Evolutionary conservation across 2,888 invertebrate species (phyloP), one percentile per base, ranked within the genome.

Genomic region (Clepsis dumicolana): DNA sequence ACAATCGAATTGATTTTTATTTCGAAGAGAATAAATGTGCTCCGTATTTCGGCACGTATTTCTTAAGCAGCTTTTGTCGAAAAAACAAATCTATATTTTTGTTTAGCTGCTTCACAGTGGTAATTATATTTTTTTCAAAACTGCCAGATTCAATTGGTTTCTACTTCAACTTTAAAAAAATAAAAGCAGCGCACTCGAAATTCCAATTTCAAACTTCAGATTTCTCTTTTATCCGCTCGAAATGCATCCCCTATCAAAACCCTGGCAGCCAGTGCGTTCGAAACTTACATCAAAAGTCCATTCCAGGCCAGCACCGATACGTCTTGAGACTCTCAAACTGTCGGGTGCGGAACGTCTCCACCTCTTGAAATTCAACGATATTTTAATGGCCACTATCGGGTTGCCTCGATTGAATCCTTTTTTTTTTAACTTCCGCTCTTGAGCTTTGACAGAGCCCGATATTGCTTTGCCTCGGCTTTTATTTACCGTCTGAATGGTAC

Each of bases 371-470:
- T 89, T 90, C 90, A 88, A 91, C 90, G 88, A 90, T 91, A 89
- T 91, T 93, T 92, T 93, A 93, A 93, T 92, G 89, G 90, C 89
- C 88, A 88, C 90, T 91, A 91, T 91, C 87, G 88, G 78, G 75
- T 75, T 82, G 77, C 78, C 74, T 82, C 87, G 80, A 87, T 86
- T 88, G 86, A 85, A 86, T 88, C 80, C 78, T 82, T 82, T 80
- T 86, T n/a, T 79, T 79, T 79, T 77, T 82, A 76, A 74, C 77
- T 78, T 77, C 75, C 75, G 75, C 71, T 74, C 75, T 76, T 73
- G 74, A 72, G 77, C 77, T 77, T 80, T 80, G 77, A 78, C 75
- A 72, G 84, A 82, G 82, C 84, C 80, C 85, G 83, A 88, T 89
- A 89, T 89, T 87, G 86, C 83, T 80, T 80, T 82, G 81, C 81